phyloP scores from a whole-genome alignment of 1,140 invertebrate species.

The Leptinotarsa undecemlineata region DNA sequence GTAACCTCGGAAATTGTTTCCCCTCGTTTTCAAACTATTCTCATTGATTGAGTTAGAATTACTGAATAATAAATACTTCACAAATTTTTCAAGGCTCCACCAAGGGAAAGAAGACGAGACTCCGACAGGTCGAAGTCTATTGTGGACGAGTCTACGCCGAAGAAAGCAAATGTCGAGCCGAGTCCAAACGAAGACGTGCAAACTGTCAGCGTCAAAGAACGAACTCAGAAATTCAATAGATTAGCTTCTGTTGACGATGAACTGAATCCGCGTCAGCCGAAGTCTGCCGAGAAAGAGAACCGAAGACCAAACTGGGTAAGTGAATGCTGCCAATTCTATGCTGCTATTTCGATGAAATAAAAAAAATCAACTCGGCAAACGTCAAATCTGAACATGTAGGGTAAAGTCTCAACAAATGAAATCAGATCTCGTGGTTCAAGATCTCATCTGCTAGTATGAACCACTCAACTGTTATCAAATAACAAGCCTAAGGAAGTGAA shows the following conservation, averaged over 20 bases:
- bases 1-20: too few relatives aligned
- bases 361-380: too few relatives aligned
- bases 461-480: too few relatives aligned
- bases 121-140: neutral
- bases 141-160: slow-evolving; percentile 12
- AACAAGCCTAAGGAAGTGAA: too few relatives aligned
- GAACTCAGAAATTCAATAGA: slow-evolving; percentile 89
- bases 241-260: slow-evolving; percentile 82
- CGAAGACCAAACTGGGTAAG: slow-evolving; percentile 35
- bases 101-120: slow-evolving; percentile 37
- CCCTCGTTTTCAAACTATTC: too few relatives aligned
- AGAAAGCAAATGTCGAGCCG: slow-evolving; percentile 18
- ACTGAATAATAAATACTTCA: too few relatives aligned
- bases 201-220: slow-evolving; percentile 85
- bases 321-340: neutral
- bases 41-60: too few relatives aligned
- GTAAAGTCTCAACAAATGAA: too few relatives aligned
- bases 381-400: too few relatives aligned
- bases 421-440: too few relatives aligned
- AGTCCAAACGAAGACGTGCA: slow-evolving; percentile 54
- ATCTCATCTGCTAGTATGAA: too few relatives aligned
- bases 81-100: slow-evolving; percentile 44
- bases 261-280: slow-evolving; percentile 61
- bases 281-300: slow-evolving; percentile 49
- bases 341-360: too few relatives aligned